Evolutionary conservation across 2,113 vertebrate species (phyloP), one percentile per base, ranked within the genome.

Genomic region (Phalacrocorax pelagicus): DNA sequence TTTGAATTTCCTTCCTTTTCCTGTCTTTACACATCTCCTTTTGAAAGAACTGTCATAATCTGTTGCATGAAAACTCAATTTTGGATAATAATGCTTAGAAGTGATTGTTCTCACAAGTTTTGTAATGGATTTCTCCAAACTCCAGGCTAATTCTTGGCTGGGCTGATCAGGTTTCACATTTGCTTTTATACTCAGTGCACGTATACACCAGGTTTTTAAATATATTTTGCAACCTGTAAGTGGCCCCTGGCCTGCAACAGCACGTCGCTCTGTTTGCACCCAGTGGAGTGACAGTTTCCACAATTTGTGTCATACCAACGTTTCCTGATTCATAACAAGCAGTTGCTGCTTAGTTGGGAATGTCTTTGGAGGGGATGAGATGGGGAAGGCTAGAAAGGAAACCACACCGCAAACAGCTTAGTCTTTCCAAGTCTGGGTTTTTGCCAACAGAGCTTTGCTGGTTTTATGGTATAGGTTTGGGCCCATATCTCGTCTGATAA

Each of bases 181-280:
- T 86, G 26, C n/a, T 92, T 71, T 96, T 89, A 83, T 77, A 91
- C 78, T 92, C 44, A 27, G 23, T 24, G 32, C 65, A 30, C 1
- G 2, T 38, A 24, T 38, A 36, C 20, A 52, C 11, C 11, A 36
- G n/a, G 32, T 85, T 62, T 46, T 93, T 10, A 71, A 73, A 70
- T 57, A 32, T 32, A 46, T 81, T 94, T 95, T 70, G 52, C 30
- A 72, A 62, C 23, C 44, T n/a, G 0, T 42, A 61, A 46, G 20
- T 14, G 47, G 20, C 38, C 36, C 9, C 36, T 58, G 85, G 13
- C 71, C 32, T 57, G 47, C 57, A 81, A 52, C 0, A 3, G 8
- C 0, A 0, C 22, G 27, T 58, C 6, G 0, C 51, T 0, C 0
- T 59, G 42, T 59, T 90, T 86, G 32, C 72, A 59, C 47, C 38